A percentile compares a stretch with the other conserved stretches of the same genome.
These are phyloP conservation scores for Macquaria australasica DNA, from an alignment of 2,113 vertebrate species.

Conservation along the genomic window DNA sequence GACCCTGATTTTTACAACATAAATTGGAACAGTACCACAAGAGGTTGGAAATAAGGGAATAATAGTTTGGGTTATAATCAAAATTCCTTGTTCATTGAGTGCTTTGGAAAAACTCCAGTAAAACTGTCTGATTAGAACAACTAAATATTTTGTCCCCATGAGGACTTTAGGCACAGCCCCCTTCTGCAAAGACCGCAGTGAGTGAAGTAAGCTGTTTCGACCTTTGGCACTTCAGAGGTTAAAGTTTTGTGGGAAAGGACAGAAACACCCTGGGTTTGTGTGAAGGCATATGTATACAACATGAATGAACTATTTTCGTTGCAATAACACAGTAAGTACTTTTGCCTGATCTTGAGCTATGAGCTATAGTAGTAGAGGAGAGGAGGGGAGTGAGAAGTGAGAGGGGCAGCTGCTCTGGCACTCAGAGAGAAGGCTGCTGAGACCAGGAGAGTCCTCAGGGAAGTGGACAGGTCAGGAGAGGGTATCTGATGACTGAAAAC, in stretches of 20 bases:
- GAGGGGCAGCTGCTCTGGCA: conserved; percentile 12
- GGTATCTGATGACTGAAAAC: background rate
- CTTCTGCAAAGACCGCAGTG: conserved; percentile 25
- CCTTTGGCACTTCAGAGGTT: conserved; percentile 68
- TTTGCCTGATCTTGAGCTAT: conserved; percentile 32
- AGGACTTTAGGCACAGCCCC: conserved; percentile 24
- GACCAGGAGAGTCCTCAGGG: conserved; percentile 1
- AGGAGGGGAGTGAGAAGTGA: conserved; percentile 25
- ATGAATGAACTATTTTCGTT: conserved; percentile 66
- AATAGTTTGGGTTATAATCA: background rate
- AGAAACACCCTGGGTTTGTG: conserved; percentile 53
- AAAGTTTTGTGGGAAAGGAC: conserved; percentile 78
- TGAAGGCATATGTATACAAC: conserved; percentile 62
- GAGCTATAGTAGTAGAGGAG: conserved; percentile 35
- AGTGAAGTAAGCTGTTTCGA: conserved; percentile 64
- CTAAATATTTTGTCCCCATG: conserved; percentile 35
- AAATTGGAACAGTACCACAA: background rate
- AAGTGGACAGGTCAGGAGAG: background rate
- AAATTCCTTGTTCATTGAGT: background rate
- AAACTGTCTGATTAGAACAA: conserved; percentile 2
- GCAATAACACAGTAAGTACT: conserved; percentile 65
- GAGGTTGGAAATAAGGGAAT: background rate
- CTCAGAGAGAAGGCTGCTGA: conserved; percentile 19
- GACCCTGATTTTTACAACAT: background rate
- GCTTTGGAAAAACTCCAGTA: conserved; percentile 17